A percentile compares a stretch with the other conserved stretches of the same genome.
Evolutionary conservation across 2,888 invertebrate species (phyloP).

Genomic region (Drosophila subsilvestris): DNA sequence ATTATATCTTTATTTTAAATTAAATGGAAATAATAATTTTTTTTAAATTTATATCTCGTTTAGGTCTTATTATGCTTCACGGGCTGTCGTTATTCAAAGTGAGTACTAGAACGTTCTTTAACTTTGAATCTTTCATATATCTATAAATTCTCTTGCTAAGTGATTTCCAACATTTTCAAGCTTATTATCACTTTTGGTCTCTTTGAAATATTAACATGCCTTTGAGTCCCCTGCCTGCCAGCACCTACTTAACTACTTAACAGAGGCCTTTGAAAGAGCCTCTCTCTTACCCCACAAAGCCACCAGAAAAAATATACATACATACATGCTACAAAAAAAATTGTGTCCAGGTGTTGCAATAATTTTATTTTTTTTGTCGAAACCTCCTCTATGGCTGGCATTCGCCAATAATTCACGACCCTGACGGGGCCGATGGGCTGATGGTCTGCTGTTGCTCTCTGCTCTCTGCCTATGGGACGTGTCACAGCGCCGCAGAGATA

Average conservation of each 20-base stretch:
- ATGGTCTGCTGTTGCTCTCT: not conserved
- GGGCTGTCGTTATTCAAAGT: too few relatives aligned
- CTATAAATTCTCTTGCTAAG: not conserved
- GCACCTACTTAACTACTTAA: slow-evolving; percentile 35
- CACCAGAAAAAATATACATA: slow-evolving; percentile 5
- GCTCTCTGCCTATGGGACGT: slow-evolving; percentile 51
- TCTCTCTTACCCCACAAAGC: slow-evolving; percentile 18
- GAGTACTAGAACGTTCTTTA: too few relatives aligned
- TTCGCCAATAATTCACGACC: slow-evolving; percentile 76
- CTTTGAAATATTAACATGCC: not conserved
- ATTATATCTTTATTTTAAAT: too few relatives aligned
- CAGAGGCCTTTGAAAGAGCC: slow-evolving; percentile 31
- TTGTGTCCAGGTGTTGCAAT: slow-evolving; percentile 76
- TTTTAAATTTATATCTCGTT: too few relatives aligned
- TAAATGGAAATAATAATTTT: too few relatives aligned
- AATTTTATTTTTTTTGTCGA: slow-evolving; percentile 51
- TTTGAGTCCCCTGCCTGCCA: slow-evolving; percentile 9
- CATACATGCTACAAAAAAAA: slow-evolving; percentile 43
- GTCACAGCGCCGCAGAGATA: slow-evolving; percentile 69
- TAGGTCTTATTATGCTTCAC: too few relatives aligned
- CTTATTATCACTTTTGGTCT: not conserved
- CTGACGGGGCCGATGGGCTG: slow-evolving; percentile 48
- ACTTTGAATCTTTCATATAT: too few relatives aligned
- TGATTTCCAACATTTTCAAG: not conserved
- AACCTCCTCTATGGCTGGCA: slow-evolving; percentile 44